Evolutionary conservation across 2,888 invertebrate genomes (phyloP), one percentile per base, ranked within the genome.

Genomic region (Osedax fenrisi): DNA sequence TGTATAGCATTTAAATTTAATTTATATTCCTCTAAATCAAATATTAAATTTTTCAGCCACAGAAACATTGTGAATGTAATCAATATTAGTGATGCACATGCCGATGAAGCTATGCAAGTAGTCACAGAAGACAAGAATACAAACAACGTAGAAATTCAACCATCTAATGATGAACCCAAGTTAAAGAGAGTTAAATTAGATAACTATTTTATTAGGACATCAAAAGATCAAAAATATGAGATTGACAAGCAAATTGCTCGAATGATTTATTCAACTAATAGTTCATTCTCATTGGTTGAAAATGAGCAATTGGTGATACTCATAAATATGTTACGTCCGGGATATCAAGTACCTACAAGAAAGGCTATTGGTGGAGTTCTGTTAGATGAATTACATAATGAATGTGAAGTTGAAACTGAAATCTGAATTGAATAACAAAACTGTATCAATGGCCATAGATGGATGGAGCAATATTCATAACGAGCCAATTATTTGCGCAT

Each of bases 361-460:
- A 25, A 68, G 22, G 26, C 25, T 17, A 21, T 68, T 25, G n/a
- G 26, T 25, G 68, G n/a, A 26, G 10, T 5, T 26, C 68, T 68
- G 1, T 21, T 68, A 22, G 68, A 26, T 26, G 68, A 26, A 26
- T 25, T 68, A 3, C 68, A 68, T n/a, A 68, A 17, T 21, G 22
- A 23, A 25, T 22, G 25, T 25, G 21, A n/a, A 10, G 26, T 22
- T 26, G n/a, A 27, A 26, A 5, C 27, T 25, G 26, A 68, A 68
- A 26, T 17, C 25, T 10, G 21, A 26, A 26, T 21, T 68, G 22
- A 22, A 25, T 26, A 27, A 27, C 23, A 22, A 68, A 26, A 68
- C 26, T 25, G 68, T 68, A 22, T 68, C 68, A 2, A 68, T 68
- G 68, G 27, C 68, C 26, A n/a, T n/a, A n/a, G n/a, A n/a, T n/a